Base-by-base conservation (phyloP, 2,888 invertebrate species). In the Carterocephalus palaemon region DNA sequence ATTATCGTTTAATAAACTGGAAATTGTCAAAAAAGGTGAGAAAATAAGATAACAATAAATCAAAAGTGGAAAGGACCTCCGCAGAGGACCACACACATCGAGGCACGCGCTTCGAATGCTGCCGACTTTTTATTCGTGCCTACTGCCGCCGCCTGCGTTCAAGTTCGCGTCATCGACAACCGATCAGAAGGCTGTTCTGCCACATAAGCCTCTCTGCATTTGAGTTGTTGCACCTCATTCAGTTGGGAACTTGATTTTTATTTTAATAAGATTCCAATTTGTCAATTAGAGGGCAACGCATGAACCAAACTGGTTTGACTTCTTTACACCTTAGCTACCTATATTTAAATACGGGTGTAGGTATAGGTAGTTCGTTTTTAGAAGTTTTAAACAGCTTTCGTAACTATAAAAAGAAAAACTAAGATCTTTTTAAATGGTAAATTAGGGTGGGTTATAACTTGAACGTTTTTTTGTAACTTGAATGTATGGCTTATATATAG, bases 41-140 rank as follows among this genome's bases (percentile, higher is more conserved):
- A 84, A 83, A 76, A 75, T 75, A 67, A 51, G 73, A 73, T 76
- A 78, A 69, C 72, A 76, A 82, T 83, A 81, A 81, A 84, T 84
- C 80, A 84, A 76, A 74, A 67, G 59, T 56, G 54, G 68, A 70
- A 57, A 75, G 78, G 88, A 85, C 88, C 88, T 85, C 87, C 88
- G 55, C 47, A 78, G 85, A 74, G 81, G 91, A 91, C 91, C 91
- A 91, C 92, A 91, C 91, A 91, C 89, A 85, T 88, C 73, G 91
- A 88, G 91, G 91, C 91, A 92, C 92, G 91, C 91, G 92, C 90
- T 90, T 84, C 87, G 87, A 89, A 89, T 89, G 85, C 80, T 76
- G 88, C 87, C 67, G 70, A 71, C 78, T 80, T 82, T 83, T 85
- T 83, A 67, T 76, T 80, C 67, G 70, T 58, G 62, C 73, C 78